Base-by-base conservation (phyloP, 2,113 vertebrate genomes). In the Struthio camelus region DNA sequence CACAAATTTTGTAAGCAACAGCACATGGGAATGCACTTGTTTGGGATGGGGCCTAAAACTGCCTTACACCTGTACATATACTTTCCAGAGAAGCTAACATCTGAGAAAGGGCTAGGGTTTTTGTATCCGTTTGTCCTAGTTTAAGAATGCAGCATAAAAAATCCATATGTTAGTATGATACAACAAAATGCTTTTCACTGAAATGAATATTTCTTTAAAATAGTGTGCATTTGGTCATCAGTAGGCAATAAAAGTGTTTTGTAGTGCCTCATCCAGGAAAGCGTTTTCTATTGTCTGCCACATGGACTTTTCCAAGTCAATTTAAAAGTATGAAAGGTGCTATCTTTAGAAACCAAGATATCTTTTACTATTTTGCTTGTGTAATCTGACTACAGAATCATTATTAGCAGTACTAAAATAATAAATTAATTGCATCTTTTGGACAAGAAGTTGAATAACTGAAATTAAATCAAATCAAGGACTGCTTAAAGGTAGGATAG, bases 401-500 rank as follows among this genome's bases (percentile, higher is more conserved):
- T 22, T 54, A 1, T 72, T 77, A 78, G 40, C 24, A 94, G 10
- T 12, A 59, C 4, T 78, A 62, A 93, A 89, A 88, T 50, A 92
- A 71, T 54, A 71, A 30, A 84, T 77, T 54, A 44, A 61, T 42
- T 82, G 12, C 25, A 3, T 34, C 22, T 72, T 83, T 93, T 81
- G 40, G 40, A 76, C 64, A 11, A 59, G 32, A 93, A 77, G 4
- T 20, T 70, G 67, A 64, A 66, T 89, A 70, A 66, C 67, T 88
- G 40, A 91, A 96, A 95, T 86, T 11, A 79, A 91, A 90, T 76
- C 22, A 90, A 59, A 75, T n/a, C 28, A 89, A 91, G 27, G 16
- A 46, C 28, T 90, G 4, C 3, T 54, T 81, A 84, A 93, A 61
- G 3, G 38, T 48, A 54, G 73, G 34, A 58, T 3, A 69, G 51